A percentile compares a stretch with the other conserved stretches of the same genome.
phyloP scores from a whole-genome alignment of 2,113 vertebrate genomes.

The Chloropsis cyanopogon region DNA sequence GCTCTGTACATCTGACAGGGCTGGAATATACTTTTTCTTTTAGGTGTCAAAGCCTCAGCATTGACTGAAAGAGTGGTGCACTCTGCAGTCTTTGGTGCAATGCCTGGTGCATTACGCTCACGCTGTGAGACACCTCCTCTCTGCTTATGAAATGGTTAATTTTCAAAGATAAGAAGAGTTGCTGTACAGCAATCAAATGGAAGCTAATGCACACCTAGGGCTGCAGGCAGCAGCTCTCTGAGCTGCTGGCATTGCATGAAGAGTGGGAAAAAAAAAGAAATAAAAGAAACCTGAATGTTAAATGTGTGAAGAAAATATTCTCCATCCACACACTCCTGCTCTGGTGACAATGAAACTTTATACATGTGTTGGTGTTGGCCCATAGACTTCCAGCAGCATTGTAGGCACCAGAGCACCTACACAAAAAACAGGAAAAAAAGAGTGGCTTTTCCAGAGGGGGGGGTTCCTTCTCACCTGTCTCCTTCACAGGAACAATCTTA shows the following conservation, averaged over 20 bases:
- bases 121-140: neutral
- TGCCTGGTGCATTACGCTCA: conserved; percentile 56
- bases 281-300: neutral
- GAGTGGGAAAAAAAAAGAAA: neutral
- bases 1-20: conserved; percentile 6
- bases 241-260: neutral
- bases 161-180: conserved; percentile 55
- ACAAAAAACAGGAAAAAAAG: neutral
- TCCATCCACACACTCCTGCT: neutral
- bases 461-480: neutral
- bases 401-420: accelerated
- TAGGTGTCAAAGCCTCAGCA: conserved; percentile 24
- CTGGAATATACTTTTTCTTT: conserved; percentile 19
- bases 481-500: neutral
- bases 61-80: conserved; percentile 17
- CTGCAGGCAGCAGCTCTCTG: neutral
- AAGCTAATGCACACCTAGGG: conserved; percentile 29
- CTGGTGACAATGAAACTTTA: neutral
- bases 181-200: conserved; percentile 40
- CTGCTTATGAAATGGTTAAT: conserved; percentile 54
- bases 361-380: neutral
- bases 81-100: conserved; percentile 63
- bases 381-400: neutral
- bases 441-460: neutral
- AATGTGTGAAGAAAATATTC: neutral